Evolutionary conservation across 2,113 vertebrate species (phyloP).

Genomic region (Nycticorax nycticorax): DNA sequence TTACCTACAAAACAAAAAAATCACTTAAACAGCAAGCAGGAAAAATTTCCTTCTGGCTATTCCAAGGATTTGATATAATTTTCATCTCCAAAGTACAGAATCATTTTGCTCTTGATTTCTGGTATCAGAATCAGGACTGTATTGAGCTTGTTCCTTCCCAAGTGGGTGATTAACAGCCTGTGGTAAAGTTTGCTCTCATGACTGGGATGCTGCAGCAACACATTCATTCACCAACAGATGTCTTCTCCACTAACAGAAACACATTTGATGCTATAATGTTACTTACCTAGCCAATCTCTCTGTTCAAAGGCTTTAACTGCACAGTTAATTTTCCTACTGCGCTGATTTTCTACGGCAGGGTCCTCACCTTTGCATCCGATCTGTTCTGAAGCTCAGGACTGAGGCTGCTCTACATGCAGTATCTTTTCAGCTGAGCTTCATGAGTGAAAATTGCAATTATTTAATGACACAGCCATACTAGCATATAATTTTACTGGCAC

Average conservation of each 20-base stretch:
- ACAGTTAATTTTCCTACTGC: neutral
- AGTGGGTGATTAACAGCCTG: neutral
- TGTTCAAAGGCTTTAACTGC: neutral
- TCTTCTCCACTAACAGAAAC: neutral
- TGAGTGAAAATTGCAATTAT: too few species aligned
- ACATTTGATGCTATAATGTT: accelerated
- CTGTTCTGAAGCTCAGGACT: neutral
- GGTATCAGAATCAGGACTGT: neutral
- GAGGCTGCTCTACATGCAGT: neutral
- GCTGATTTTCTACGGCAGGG: neutral
- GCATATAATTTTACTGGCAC: neutral
- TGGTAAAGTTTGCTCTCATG: neutral
- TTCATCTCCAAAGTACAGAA: neutral
- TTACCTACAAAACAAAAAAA: neutral
- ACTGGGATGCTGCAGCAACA: neutral
- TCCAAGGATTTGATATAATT: neutral
- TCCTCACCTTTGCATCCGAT: neutral
- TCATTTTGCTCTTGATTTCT: neutral
- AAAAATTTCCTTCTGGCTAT: neutral
- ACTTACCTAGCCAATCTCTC: neutral
- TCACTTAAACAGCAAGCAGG: neutral
- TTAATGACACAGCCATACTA: neutral
- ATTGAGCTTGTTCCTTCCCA: neutral
- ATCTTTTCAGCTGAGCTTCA: neutral
- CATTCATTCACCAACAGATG: neutral